Evolutionary conservation across 2,113 vertebrate species (phyloP), one percentile per base, ranked within the genome.

Genomic region (Sebastes schlegelii): DNA sequence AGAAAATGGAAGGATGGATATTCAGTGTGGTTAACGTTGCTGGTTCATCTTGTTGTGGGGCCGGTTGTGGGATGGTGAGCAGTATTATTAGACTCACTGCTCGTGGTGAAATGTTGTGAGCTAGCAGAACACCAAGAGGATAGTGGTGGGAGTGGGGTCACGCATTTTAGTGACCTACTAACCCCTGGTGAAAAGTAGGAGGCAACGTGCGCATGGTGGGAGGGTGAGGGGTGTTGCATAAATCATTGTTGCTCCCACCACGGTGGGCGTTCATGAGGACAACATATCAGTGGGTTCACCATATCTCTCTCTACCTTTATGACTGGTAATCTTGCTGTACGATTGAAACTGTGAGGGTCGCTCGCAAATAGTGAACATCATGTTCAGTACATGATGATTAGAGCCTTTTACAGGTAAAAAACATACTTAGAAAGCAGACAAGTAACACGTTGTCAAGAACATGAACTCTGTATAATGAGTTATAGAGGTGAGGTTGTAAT

Each of bases 391-490:
- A 6, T 45, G 12, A 60, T 65, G 52, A 81, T 73, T 55, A 49
- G 40, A 68, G 10, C 40, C 13, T 51, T 10, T 68, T 60, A 0
- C 1, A 72, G 52, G 52, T 75, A 43, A 64, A 54, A 62, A 16
- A 48, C 48, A 19, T 34, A 43, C 26, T 58, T 23, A 21, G n/a
- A 77, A 46, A 79, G 34, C 14, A 77, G 34, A 42, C 14, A 7
- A 63, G 49, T 68, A 76, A 40, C 57, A 80, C 0, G 1, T 49
- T 43, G 66, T 63, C 62, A 67, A 17, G 49, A 79, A 34, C 68
- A 48, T 46, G 19, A 9, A 4, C 8, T 77, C 23, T 73, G 10
- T 4, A 1, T 23, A 26, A 43, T 67, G 14, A 68, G 68, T 80
- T 19, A 49, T 11, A 10, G 70, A 73, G 23, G 3, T 67, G 17